Evolutionary conservation across 2,888 invertebrate species (phyloP), one percentile per base, ranked within the genome.

Genomic region (Sinohyriopsis cumingii): DNA sequence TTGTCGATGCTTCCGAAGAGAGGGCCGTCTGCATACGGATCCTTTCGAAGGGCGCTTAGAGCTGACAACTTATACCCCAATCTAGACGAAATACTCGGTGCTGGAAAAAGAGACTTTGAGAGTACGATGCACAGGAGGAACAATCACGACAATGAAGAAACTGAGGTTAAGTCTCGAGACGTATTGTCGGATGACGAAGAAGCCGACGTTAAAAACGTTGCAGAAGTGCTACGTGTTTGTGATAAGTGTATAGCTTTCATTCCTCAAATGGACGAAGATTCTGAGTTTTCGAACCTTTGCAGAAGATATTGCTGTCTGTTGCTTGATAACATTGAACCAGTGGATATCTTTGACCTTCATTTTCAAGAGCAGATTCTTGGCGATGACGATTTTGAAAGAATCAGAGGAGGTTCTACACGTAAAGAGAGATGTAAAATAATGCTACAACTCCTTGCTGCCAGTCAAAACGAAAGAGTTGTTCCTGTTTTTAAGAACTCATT

Each of bases 321-420:
- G 3, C 24, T 77, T 15, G 68, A 78, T 28, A 78, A 77, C 64
- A 63, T 81, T 59, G 81, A 81, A 62, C 79, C 81, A 20, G 62
- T 33, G 15, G 79, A 81, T 59, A 18, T 81, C 5, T 65, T 76
- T 15, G 77, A 77, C 59, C 69, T 71, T 22, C 71, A 73, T 55
- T 76, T 66, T 57, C 79, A 81, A 59, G 73, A 78, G 24, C 63
- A 68, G 15, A 25, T 81, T 25, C 54, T 81, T 5, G 61, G n/a
- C 45, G 68, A 63, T 4, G 69, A 79, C 60, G 77, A 76, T 22
- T 68, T 68, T 69, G 81, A 79, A 53, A 62, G 56, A 22, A 57
- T 79, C 9, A 66, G 65, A 15, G n/a, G 65, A 20, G 45, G 59
- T 24, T 55, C n/a, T 9, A 76, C 79, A 7, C 55, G 81, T 57